Evolutionary conservation across 2,888 invertebrate genomes (phyloP).

Genomic region (Sphecodes monilicornis): DNA sequence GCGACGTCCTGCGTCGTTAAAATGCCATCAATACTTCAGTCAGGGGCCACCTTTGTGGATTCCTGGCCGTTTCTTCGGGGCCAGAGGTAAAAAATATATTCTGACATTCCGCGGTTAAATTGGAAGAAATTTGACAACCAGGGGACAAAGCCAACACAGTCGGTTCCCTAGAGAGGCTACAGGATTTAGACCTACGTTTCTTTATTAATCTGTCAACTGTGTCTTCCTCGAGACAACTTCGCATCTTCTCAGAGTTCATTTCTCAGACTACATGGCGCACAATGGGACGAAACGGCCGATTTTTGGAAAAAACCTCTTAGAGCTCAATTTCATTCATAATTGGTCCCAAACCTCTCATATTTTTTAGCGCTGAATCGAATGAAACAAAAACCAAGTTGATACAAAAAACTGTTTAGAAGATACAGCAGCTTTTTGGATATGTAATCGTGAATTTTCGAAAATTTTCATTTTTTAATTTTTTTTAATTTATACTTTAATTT

Average conservation of each 20-base stretch:
- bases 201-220: background rate
- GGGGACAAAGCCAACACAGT: background rate
- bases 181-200: background rate
- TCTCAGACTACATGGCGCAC: background rate
- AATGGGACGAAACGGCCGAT: too few species aligned
- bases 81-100: slow-evolving; percentile 28
- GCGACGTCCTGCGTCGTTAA: slow-evolving; percentile 60
- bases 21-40: slow-evolving; percentile 61
- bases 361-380: too few species aligned
- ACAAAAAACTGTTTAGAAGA: too few species aligned
- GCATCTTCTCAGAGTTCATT: background rate
- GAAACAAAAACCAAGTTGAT: too few species aligned
- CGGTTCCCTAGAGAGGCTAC: background rate
- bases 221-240: background rate
- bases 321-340: too few species aligned
- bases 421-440: too few species aligned
- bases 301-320: too few species aligned
- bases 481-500: too few species aligned
- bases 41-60: slow-evolving; percentile 31
- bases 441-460: too few species aligned
- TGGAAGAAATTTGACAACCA: background rate
- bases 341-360: too few species aligned
- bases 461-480: too few species aligned
- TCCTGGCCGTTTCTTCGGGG: background rate
- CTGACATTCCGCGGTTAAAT: slow-evolving; percentile 10